Evolutionary conservation across 1,140 invertebrate species (phyloP), one percentile per base, ranked within the genome.

Genomic region (Harlomillsia oculata): DNA sequence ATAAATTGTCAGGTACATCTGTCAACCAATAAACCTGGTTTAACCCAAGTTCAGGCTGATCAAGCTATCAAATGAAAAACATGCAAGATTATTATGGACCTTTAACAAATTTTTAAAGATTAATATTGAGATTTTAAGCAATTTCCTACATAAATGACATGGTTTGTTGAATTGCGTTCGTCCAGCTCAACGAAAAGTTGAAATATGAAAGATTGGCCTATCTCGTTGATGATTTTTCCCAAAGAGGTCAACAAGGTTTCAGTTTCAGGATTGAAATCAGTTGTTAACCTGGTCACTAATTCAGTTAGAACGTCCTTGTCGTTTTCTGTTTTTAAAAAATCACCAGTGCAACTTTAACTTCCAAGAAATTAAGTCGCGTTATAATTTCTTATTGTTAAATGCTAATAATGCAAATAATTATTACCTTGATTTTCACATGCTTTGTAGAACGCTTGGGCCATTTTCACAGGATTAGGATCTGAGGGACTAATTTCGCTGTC

Each of bases 401-500:
- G 18, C 18, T 46, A 3, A 2, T 9, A 2, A 28, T 52, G 2
- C 18, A 1, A 41, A 9, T n/a, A 11, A 26, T 26, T 44, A 16
- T 25, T 46, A 55, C 53, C 32, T 36, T 55, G 41, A 4, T 45
- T n/a, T 18, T 45, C 36, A 16, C 53, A 55, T 3, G 53, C 16
- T 8, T 18, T 28, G 21, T 46, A 55, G 16, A 34, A 55, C 6
- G 8, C 26, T 18, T 45, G 23, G n/a, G 53, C 41, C 6, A 46
- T 3, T 26, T 37, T 26, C 21, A 55, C 6, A 4, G 44, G 41
- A 13, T 25, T n/a, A 1, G 51, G 51, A 30, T 48, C 45, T 13
- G 20, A 18, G 5, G 14, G 25, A 8, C 20, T 13, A 9, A n/a
- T 41, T 9, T 41, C 18, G n/a, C 25, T 29, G 20, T 48, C 16